Conservation (phyloP, 2,113 vertebrate genomes). For the Antennarius striatus region DNA sequence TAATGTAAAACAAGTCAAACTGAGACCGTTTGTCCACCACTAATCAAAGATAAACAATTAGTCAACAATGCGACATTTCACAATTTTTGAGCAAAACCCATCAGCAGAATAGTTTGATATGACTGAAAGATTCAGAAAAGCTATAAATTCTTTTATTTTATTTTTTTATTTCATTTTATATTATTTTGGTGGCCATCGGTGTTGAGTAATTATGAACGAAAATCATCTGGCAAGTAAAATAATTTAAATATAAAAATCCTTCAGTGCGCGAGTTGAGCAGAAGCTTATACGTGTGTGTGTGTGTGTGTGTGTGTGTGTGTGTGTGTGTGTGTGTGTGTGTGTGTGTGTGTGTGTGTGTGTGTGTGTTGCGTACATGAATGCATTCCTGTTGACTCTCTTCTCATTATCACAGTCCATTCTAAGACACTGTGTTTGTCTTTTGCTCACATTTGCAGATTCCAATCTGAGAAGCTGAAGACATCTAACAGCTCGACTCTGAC, state of each 20-base stretch:
- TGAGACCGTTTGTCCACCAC: background rate
- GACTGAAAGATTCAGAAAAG: no score
- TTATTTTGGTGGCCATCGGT: background rate
- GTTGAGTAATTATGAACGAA: background rate
- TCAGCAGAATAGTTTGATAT: no score
- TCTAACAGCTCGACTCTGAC: slow-evolving; percentile 14
- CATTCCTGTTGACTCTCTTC: background rate
- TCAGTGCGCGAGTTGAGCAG: background rate
- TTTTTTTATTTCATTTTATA: background rate
- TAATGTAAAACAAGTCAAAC: background rate
- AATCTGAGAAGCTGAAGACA: slow-evolving; percentile 28
- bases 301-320: no score
- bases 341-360: background rate
- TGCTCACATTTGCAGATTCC: slow-evolving; percentile 25
- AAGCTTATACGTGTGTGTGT: background rate
- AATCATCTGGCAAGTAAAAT: background rate
- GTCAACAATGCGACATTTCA: no score
- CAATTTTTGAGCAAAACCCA: background rate
- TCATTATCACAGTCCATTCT: slow-evolving; percentile 22
- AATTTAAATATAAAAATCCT: background rate
- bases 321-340: no score
- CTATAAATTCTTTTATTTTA: no score
- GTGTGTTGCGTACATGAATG: background rate
- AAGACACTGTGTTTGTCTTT: slow-evolving; percentile 26
- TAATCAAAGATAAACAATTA: no score